Evolutionary conservation across 2,888 invertebrate species (phyloP), one percentile per base, ranked within the genome.

Genomic region (Ypsolopha sequella): DNA sequence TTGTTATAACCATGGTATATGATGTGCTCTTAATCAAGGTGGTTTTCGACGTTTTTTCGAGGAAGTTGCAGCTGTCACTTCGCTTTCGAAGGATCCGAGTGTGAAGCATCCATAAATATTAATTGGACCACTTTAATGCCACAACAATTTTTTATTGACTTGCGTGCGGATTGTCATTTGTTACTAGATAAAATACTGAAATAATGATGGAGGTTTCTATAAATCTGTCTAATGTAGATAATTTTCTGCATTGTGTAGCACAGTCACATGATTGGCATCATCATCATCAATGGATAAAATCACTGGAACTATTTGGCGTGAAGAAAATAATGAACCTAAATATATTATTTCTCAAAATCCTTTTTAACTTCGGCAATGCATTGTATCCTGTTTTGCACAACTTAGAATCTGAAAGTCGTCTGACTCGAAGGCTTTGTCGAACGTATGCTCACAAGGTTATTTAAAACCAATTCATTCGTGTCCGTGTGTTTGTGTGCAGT

Each of bases 401-500:
- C 54, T 54, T 56, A 54, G 55, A 59, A 66, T 64, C 65, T 60
- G 70, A 73, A 73, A 72, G 71, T 70, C 60, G 60, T 59, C 60
- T 65, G 60, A 43, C 62, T 60, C 56, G 70, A 73, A 75, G 74
- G 72, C 64, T 70, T 65, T 67, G 24, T 4, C 60, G 55, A 43
- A 41, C 43, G 66, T 50, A 53, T 55, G 51, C 47, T 65, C 55
- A 65, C 68, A 72, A 77, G 76, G 76, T 74, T 78, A 73, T 65
- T 72, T 70, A 70, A 71, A 66, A 66, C 51, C 66, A 63, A 53
- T 44, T 13, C 38, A 11, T 11, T 63, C 62, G 67, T 64, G 36
- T 10, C 34, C 14, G 7, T n/a, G 65, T 68, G 71, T 70, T 76
- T 64, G 76, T 76, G 79, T 80, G 80, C 78, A 71, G 71, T 60